Base-by-base conservation (phyloP, 2,888 invertebrate genomes). In the Agrotis segetum region DNA sequence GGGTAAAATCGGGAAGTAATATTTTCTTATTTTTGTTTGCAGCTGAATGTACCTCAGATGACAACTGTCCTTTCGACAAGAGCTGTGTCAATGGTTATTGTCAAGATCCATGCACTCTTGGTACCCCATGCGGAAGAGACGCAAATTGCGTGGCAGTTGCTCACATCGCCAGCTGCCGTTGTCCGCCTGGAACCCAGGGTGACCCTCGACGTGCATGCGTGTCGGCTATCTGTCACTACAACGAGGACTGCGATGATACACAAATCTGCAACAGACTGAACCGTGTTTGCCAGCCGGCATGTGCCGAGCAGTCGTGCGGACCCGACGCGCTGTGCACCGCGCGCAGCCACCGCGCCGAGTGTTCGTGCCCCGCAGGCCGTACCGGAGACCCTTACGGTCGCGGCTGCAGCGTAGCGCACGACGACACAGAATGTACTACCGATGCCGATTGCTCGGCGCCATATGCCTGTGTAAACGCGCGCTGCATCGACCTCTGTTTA, bases 241-340 rank as follows among this genome's bases (percentile, higher is more conserved):
- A 99, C 88, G 98, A 98, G 87, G 99, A 99, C 88, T 99, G 99
- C 85, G 98, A 98, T 47, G 97, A 98, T 86, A 97, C 98, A 79
- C 98, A 99, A 92, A 97, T 98, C 49, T 99, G 99, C 91, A 98
- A 98, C 88, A 96, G 98, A 73, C 95, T 98, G 17, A 99, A 98
- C 90, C 96, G 98, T 82, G 97, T 98, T 0, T 99, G 99, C 88
- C 97, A 98, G 85, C 97, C 98, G 0, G 98, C 98, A 40, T 99
- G 99, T 89, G 97, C 98, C 7, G 97, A 97, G n/a, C 97, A 97
- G 69, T 97, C 98, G 0, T 99, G 99, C 88, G 98, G 98, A 0
- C 96, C 97, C 0, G 97, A 97, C 21, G 98, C 99, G 3, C 93
- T 96, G n/a, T 99, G 99, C 89, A 93, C 97, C 14, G 98, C 98